Evolutionary conservation across 2,888 invertebrate species (phyloP).

Genomic region (Drosophila recens): DNA sequence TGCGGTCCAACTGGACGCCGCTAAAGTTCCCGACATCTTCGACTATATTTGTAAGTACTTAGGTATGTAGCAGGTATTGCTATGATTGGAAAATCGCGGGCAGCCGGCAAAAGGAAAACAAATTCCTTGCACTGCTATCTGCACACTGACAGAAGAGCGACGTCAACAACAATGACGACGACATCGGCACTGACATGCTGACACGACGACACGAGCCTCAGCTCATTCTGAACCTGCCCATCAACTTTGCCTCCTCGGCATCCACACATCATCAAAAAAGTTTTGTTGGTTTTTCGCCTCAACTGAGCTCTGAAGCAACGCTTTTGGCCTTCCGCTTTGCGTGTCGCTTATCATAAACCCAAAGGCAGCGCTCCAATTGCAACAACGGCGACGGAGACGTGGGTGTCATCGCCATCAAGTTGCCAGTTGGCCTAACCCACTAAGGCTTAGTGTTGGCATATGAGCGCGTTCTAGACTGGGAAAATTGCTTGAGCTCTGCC

Average conservation of each 20-base stretch:
- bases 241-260: constrained; percentile 29
- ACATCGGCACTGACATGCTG: constrained; percentile 62
- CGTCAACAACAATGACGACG: constrained; percentile 54
- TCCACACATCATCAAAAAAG: constrained; percentile 63
- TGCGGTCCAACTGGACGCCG: constrained; percentile 79
- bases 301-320: constrained; percentile 28
- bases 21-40: constrained; percentile 40
- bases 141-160: constrained; percentile 66
- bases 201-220: constrained; percentile 67
- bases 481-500: constrained; percentile 35
- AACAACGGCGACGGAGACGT: constrained; percentile 71
- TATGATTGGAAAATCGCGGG: constrained; percentile 23
- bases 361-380: constrained; percentile 74
- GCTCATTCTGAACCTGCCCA: constrained; percentile 23
- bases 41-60: background rate
- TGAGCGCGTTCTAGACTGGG: constrained; percentile 37
- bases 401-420: constrained; percentile 75
- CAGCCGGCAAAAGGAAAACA: constrained; percentile 69
- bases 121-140: constrained; percentile 74
- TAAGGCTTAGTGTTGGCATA: constrained; percentile 68
- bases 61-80: background rate
- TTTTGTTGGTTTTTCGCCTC: constrained; percentile 71
- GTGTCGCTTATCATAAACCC: constrained; percentile 79
- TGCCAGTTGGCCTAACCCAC: background rate
- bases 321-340: constrained; percentile 66